Evolutionary conservation across 1,140 invertebrate genomes (phyloP), one percentile per base, ranked within the genome.

Genomic region (Diprion similis): DNA sequence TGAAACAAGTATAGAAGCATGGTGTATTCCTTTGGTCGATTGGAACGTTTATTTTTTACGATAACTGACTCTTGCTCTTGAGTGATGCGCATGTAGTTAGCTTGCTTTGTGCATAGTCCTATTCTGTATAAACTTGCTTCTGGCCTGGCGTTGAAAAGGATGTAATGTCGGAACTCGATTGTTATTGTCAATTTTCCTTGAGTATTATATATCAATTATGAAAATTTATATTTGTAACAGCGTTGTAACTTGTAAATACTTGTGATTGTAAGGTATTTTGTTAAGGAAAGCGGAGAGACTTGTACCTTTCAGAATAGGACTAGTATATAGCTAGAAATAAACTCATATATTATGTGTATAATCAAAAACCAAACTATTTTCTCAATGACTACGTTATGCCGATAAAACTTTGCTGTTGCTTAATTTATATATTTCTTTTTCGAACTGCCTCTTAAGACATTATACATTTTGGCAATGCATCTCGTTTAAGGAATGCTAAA

Each of bases 251-350:
- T 59, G 51, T 59, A 59, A 59, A 59, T 59, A 59, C 66, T 68
- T 68, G 17, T 45, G 17, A 45, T 68, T 19, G 17, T 45, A 45
- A 68, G 9, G 66, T 68, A 68, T 19, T 18, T 68, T 19, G 10
- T 19, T 46, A 66, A 51, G 71, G 71, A 47, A 47, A 15, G 47
- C 66, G 71, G 71, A 72, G n/a, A 71, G 73, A 75, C 47, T 75
- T 71, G 70, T 75, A 75, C 70, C 74, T 75, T 59, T 75, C 74
- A 75, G 71, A 66, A 64, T 72, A 71, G 71, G 71, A 75, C 67
- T 75, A 75, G 65, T 72, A 67, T 71, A 19, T 17, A 13, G 11
- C 15, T 68, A 68, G 19, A 15, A 68, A 45, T 68, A 68, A 68
- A 68, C 66, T 68, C 66, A 45, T 68, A 15, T 64, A 19, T 19